Percentiles rank a stretch among this genome's conserved stretches.
Evolutionary conservation across 2,888 invertebrate species (phyloP).

Genomic region (Gortyna flavago): DNA sequence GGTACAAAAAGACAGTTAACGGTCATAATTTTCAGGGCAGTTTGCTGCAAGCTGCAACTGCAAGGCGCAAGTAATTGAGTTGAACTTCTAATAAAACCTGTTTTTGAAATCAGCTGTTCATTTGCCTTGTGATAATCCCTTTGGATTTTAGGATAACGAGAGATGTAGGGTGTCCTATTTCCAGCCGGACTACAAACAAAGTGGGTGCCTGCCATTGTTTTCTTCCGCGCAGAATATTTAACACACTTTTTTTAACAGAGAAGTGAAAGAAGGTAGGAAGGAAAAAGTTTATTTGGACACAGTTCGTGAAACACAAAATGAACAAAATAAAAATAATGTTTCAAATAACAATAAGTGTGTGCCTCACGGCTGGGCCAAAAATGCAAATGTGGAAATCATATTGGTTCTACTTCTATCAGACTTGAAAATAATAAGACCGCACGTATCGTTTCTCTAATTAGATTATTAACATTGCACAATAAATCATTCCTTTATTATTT

Average conservation of each 20-base stretch:
- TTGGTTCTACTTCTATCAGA: background rate
- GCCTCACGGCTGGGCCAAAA: background rate
- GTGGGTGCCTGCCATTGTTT: background rate
- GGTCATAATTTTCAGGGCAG: background rate
- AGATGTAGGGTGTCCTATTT: conserved; percentile 25
- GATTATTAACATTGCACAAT: conserved; percentile 27
- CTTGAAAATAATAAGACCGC: conserved; percentile 21
- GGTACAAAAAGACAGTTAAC: background rate
- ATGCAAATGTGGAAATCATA: background rate
- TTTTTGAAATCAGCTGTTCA: conserved; percentile 32
- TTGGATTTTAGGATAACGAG: conserved; percentile 4
- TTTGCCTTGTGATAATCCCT: conserved; percentile 1
- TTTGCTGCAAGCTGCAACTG: conserved; percentile 34
- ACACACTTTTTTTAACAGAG: background rate
- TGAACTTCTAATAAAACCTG: conserved; percentile 25
- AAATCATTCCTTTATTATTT: conserved; percentile 38
- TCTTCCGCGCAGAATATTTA: conserved; percentile 9
- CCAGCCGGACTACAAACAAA: conserved; percentile 1
- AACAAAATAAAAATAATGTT: no score
- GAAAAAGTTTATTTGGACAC: no score
- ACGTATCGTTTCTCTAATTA: conserved; percentile 39
- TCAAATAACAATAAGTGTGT: no score
- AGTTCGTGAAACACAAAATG: no score
- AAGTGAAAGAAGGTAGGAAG: no score
- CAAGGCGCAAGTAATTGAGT: background rate